Conservation (phyloP, 2,113 vertebrate genomes). For the Poeciliopsis prolifica region DNA sequence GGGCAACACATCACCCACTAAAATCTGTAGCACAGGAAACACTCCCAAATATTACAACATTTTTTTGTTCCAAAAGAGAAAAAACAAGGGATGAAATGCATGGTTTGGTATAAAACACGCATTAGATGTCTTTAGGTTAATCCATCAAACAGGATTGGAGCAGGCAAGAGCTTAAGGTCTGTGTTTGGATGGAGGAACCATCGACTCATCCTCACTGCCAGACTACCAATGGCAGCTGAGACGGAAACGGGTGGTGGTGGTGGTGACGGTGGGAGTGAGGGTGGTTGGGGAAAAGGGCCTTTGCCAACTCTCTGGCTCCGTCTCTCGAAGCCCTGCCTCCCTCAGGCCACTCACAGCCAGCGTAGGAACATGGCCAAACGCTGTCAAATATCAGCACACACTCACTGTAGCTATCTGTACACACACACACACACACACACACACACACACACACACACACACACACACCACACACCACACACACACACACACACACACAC, state of each 20-base stretch:
- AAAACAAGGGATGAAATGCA: background rate
- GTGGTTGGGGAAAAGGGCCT: background rate
- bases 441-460: conserved; percentile 7
- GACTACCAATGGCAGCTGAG: conserved; percentile 66
- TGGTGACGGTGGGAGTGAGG: too few species aligned
- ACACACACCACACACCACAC: background rate
- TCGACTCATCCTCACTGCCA: conserved; percentile 60
- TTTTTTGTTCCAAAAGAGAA: conserved; percentile 2
- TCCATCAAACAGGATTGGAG: conserved; percentile 45
- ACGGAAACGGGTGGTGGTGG: conserved; percentile 44
- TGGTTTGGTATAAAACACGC: conserved; percentile 12
- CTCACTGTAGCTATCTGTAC: conserved; percentile 17
- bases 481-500: background rate
- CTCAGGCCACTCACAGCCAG: conserved; percentile 68
- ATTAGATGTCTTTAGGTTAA: conserved; percentile 46
- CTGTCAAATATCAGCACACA: conserved; percentile 64
- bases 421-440: background rate
- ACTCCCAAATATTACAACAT: conserved; percentile 17
- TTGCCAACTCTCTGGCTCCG: conserved; percentile 68
- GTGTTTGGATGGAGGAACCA: conserved; percentile 58
- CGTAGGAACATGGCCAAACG: conserved; percentile 57
- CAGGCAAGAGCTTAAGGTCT: conserved; percentile 12
- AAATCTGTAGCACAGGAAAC: conserved; percentile 15
- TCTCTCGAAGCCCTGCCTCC: conserved; percentile 60
- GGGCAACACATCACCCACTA: conserved; percentile 65